Evolutionary conservation across 1,140 invertebrate genomes (phyloP), one percentile per base, ranked within the genome.

Genomic region (Drosophila dunni): DNA sequence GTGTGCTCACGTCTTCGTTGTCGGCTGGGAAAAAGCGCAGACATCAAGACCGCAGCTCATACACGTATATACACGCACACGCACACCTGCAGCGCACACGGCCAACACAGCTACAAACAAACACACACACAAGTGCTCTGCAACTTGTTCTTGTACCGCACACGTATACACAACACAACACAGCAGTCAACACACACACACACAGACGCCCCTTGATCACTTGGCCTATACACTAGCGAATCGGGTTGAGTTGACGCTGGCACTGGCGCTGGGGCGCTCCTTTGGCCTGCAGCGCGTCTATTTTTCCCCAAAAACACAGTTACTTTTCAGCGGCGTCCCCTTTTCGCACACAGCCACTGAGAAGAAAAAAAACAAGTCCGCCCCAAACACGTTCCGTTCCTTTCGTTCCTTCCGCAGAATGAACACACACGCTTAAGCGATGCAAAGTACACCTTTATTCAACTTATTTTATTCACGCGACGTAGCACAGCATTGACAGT

Each of bases 1-100:
- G 84, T 84, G 84, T 78, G 84, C 79, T 86, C 79, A 74, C 78
- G 44, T 62, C 58, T 73, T 46, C 75, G 63, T 53, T 44, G 68
- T 81, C 79, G 77, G 72, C 80, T 84, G 84, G 83, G 76, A 79
- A 83, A 70, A 75, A 88, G 80, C 78, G 78, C 78, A 88, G 84
- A 88, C 84, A 88, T 88, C 65, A 86, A 86, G 83, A 79, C 82
- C 80, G 50, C 80, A 80, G 73, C 65, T 38, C 64, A 70, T 61
- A 69, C 75, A 79, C 24, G 24, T 29, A 29, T 29, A 29, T 54
- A 57, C 57, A 17, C 62, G 67, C 68, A 60, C 66, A 64, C 53
- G 33, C 57, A 60, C 66, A 51, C 64, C 40, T 70, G 63, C 38
- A 60, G 64, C 70, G 71, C 70, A 61, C 48, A 36, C 15, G 34